Evolutionary conservation across 2,888 invertebrate genomes (phyloP), one percentile per base, ranked within the genome.

Genomic region (Drosophila paranaensis): DNA sequence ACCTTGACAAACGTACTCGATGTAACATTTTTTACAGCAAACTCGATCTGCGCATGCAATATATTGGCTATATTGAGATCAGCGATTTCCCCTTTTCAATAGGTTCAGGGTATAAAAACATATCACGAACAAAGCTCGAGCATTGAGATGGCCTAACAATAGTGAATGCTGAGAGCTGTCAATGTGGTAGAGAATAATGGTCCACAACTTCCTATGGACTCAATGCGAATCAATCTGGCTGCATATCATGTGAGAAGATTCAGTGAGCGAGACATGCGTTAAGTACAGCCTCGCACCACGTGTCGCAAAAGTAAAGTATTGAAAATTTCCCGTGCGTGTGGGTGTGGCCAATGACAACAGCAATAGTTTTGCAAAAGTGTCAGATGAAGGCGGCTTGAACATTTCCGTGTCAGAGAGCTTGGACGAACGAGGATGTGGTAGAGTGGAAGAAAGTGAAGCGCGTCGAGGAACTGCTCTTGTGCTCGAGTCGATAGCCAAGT

Each of bases 301-400:
- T 48, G 69, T 62, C 84, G 79, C 71, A 76, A 76, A 68, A 76
- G 82, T 78, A 83, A 83, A 81, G 82, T 86, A 74, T 81, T 81
- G 63, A 77, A 82, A 79, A 85, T 82, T 84, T 83, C 86, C 69
- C 9, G 50, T 54, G 16, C 30, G 20, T n/a, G 16, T 42, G 40
- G 55, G 39, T 61, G 71, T 63, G 60, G 83, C 76, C 86, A 86
- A 82, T 82, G 84, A 84, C 82, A 82, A 77, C 84, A 81, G 86
- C 84, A 86, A 85, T 85, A 85, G 86, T 85, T 84, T 81, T 77
- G 81, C 81, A 85, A 85, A 85, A 86, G 84, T 86, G 84, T 82
- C 84, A 82, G 82, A 79, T 82, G 86, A 85, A 86, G 77, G 79
- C 74, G 82, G 79, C 79, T 82, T 74, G 82, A 86, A 85, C 84